Evolutionary conservation across 2,888 invertebrate genomes (phyloP), one percentile per base, ranked within the genome.

Genomic region (Pegoplata infirma): DNA sequence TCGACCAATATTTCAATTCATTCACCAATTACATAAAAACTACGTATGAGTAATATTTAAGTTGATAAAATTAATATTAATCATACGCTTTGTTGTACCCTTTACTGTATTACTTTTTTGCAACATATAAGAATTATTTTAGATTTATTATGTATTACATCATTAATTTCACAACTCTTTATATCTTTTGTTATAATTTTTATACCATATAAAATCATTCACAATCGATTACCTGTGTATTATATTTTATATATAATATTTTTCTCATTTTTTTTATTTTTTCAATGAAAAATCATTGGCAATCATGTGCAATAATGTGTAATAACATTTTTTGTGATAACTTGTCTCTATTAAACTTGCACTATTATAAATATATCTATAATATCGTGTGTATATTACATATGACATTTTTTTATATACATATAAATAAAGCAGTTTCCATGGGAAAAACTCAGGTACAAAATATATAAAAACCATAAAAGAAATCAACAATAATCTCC

Each of bases 231-330:
- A 69, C 75, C 55, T 68, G 61, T 56, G 68, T 53, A 64, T n/a
- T 23, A n/a, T n/a, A n/a, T 51, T n/a, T n/a, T n/a, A n/a, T n/a
- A n/a, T n/a, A n/a, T n/a, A n/a, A 7, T 16, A 19, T 19, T 44
- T 46, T 56, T 23, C 10, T 21, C 23, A 53, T 12, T 14, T 61
- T 12, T 28, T 47, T 25, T 55, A 55, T 68, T 55, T 63, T 75
- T 63, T 75, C 63, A 32, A 56, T 69, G 63, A 49, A 56, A 76
- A 76, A 63, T 76, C 68, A 78, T 74, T 74, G 51, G 59, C 78
- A 78, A 73, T 78, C 73, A 78, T 53, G 63, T 69, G 64, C 64
- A 68, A 69, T 78, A 78, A 78, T 73, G 56, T 73, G 25, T 59
- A 73, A 73, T 64, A 78, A 73, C 55, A 58, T 78, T n/a, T n/a